phyloP scores from a whole-genome alignment of 2,113 vertebrate species.

The Xenopus tropicalis region DNA sequence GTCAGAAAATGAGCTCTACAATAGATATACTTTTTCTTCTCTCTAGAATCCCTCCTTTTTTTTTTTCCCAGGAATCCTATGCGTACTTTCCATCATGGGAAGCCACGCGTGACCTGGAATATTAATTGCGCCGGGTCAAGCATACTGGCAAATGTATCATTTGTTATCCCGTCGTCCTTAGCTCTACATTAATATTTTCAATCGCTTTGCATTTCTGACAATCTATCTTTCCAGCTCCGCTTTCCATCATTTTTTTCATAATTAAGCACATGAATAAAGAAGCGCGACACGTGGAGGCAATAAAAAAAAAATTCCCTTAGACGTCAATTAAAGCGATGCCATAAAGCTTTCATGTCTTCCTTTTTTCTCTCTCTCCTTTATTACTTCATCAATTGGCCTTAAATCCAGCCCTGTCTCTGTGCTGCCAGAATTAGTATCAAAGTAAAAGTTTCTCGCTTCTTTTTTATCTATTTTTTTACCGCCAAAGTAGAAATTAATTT shows the following conservation, averaged over 20 bases:
- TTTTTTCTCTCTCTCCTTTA: not conserved
- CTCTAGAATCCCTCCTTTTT: slow-evolving; percentile 58
- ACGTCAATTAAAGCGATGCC: slow-evolving; percentile 27
- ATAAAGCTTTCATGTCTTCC: slow-evolving; percentile 32
- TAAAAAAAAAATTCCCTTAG: slow-evolving; percentile 47
- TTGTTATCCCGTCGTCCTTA: slow-evolving; percentile 75
- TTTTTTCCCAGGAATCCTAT: slow-evolving; percentile 46
- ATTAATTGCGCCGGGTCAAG: slow-evolving; percentile 72
- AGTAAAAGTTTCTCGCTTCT: not conserved
- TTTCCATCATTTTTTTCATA: slow-evolving; percentile 53
- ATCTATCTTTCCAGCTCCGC: slow-evolving; percentile 58
- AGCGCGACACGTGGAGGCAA: slow-evolving; percentile 27
- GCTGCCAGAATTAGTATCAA: not conserved
- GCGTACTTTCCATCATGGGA: slow-evolving; percentile 64
- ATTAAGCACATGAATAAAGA: slow-evolving; percentile 48
- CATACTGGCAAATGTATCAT: slow-evolving; percentile 70
- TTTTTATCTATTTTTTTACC: too few species aligned
- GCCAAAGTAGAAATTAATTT: too few species aligned
- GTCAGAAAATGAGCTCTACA: slow-evolving; percentile 63
- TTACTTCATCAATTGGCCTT: slow-evolving; percentile 32
- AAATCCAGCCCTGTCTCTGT: slow-evolving; percentile 30
- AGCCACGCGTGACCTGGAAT: slow-evolving; percentile 72
- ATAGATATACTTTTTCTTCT: slow-evolving; percentile 60
- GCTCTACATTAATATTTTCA: slow-evolving; percentile 77
- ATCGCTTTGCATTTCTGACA: slow-evolving; percentile 67